phyloP scores from a whole-genome alignment of 1,140 invertebrate species.

The Hypsibius dujardini region DNA sequence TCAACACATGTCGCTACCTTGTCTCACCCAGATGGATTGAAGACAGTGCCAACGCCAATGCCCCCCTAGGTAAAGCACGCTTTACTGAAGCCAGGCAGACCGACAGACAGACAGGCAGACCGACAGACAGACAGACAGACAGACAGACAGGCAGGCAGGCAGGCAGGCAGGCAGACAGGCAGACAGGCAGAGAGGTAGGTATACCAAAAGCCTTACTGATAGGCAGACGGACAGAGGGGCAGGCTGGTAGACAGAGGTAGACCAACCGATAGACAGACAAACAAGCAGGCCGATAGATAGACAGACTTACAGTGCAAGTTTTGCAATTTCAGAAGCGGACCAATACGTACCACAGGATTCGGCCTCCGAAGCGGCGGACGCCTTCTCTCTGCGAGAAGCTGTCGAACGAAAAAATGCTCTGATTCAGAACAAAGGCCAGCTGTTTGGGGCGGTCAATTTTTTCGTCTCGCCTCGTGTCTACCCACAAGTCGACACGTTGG shows the following conservation, averaged over 20 bases:
- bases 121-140: no score
- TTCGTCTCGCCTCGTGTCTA: not conserved
- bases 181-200: no score
- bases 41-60: not conserved
- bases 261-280: no score
- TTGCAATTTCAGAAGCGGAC: not conserved
- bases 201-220: no score
- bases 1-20: not conserved
- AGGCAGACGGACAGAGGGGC: no score
- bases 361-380: not conserved
- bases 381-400: conserved; percentile 5
- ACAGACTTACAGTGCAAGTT: not conserved
- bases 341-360: not conserved
- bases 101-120: no score
- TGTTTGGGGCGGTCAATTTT: not conserved
- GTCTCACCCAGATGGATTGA: conserved; percentile 12
- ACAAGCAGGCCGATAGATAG: no score
- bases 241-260: no score
- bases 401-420: not conserved
- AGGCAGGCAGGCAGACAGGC: no score
- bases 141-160: no score
- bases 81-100: not conserved
- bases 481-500: not conserved
- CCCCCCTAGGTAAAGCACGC: not conserved
- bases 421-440: not conserved